phyloP scores from a whole-genome alignment of 1,140 invertebrate genomes.

The Augochlora pura region DNA sequence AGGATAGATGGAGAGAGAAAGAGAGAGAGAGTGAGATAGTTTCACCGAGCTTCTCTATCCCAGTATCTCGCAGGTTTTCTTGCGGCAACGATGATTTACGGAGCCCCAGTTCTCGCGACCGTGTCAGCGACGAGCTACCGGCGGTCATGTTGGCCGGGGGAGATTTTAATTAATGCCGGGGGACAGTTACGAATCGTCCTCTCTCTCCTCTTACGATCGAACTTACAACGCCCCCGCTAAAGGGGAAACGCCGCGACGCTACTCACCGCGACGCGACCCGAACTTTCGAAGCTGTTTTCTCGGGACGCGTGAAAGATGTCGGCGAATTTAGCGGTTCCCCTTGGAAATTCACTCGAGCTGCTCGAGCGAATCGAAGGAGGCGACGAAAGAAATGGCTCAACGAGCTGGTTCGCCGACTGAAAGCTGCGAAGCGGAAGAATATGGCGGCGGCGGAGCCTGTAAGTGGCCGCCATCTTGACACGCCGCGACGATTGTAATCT shows the following conservation, averaged over 20 bases:
- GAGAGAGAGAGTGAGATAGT: background rate
- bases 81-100: background rate
- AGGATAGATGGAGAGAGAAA: too few relatives aligned
- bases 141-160: too few relatives aligned
- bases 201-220: background rate
- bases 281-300: background rate
- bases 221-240: too few relatives aligned
- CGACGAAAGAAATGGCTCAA: background rate
- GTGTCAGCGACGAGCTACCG: background rate
- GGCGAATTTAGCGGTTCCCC: background rate
- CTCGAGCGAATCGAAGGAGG: background rate
- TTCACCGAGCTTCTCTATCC: background rate
- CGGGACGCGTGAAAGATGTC: background rate
- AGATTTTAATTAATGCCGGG: background rate
- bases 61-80: background rate
- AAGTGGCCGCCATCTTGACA: background rate
- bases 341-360: background rate
- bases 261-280: too few relatives aligned
- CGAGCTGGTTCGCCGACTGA: too few relatives aligned
- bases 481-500: background rate
- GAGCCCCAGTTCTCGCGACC: background rate
- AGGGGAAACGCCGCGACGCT: background rate
- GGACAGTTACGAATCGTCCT: background rate
- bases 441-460: background rate
- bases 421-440: background rate